phyloP scores from a whole-genome alignment of 1,140 invertebrate genomes.

The Apis dorsata region DNA sequence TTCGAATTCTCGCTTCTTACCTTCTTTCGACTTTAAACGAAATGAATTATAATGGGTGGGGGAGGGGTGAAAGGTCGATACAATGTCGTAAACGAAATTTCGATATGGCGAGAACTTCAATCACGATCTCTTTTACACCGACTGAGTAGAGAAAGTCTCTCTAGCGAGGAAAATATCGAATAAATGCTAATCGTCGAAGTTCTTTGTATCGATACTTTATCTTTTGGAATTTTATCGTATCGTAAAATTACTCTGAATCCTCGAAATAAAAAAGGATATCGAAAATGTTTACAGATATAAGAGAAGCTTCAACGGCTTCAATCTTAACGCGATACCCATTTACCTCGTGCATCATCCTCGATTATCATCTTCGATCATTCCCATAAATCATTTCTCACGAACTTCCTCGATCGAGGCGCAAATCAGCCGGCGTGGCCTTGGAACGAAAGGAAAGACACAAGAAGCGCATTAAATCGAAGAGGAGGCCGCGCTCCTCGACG shows the following conservation, averaged over 20 bases:
- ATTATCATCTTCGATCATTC: background rate
- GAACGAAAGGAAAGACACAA: background rate
- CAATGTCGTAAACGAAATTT: background rate
- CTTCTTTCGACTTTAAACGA: constrained; percentile 8
- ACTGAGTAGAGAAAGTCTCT: background rate
- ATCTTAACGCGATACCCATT: too few relatives aligned
- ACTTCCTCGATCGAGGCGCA: background rate
- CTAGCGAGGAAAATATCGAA: background rate
- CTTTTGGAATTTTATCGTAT: too few relatives aligned
- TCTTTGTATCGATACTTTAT: too few relatives aligned
- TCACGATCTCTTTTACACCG: background rate
- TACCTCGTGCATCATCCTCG: too few relatives aligned
- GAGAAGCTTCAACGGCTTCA: too few relatives aligned
- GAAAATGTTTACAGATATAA: too few relatives aligned
- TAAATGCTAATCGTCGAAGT: background rate
- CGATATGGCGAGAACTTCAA: background rate
- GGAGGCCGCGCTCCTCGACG: background rate
- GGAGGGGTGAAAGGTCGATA: background rate
- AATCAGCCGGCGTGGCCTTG: background rate
- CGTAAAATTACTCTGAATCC: too few relatives aligned
- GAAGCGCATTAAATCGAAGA: background rate
- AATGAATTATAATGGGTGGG: background rate
- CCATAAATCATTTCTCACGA: background rate
- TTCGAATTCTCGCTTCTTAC: background rate
- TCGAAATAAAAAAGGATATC: too few relatives aligned